These are phyloP conservation scores for Bos indicus DNA, from an alignment of 2,113 vertebrate genomes.

Conservation along the genomic window DNA sequence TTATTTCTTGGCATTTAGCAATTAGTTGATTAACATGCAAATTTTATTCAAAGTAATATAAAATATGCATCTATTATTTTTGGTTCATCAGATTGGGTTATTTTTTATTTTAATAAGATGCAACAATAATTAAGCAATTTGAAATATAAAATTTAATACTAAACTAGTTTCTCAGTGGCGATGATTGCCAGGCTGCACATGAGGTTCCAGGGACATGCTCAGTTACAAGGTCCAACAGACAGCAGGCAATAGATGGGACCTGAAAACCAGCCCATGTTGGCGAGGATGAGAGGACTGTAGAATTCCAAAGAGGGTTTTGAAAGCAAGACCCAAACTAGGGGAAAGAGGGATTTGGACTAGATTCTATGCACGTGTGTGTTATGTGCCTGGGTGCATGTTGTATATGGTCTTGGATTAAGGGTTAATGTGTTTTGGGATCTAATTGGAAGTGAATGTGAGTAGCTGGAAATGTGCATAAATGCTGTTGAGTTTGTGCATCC, in stretches of 20 bases:
- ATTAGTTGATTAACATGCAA: constrained; percentile 59
- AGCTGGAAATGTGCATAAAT: not conserved
- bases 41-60: constrained; percentile 56
- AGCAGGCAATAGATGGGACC: not conserved
- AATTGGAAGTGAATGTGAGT: not conserved
- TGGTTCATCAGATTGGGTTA: constrained; percentile 62
- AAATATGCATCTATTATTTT: constrained; percentile 64
- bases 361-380: not conserved
- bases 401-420: not conserved
- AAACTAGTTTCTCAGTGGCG: constrained; percentile 13
- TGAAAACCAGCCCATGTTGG: not conserved
- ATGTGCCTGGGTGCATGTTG: not conserved
- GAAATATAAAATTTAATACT: constrained; percentile 62
- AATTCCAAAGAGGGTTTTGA: not conserved
- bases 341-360: not conserved
- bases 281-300: not conserved
- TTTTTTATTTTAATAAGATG: constrained; percentile 68
- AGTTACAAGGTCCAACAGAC: not conserved
- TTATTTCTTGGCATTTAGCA: constrained; percentile 55
- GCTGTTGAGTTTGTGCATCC: not conserved
- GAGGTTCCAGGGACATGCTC: not conserved
- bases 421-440: not conserved
- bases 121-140: constrained; percentile 59
- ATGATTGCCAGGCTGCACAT: not conserved
- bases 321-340: not conserved